phyloP scores from a whole-genome alignment of 2,888 invertebrate genomes.

The Lepidochitona cinerea region DNA sequence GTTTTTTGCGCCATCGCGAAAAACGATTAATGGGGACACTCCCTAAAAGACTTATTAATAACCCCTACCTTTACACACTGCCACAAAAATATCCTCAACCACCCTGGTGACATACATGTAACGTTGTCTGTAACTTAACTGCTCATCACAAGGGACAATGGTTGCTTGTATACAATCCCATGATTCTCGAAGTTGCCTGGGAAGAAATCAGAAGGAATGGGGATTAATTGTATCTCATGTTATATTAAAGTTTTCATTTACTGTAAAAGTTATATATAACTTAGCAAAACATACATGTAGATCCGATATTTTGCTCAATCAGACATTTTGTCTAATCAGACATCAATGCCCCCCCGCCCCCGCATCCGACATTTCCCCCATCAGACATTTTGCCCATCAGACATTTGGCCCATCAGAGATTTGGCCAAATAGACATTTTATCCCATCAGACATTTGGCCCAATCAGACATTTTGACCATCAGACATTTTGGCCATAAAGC shows the following conservation, averaged over 20 bases:
- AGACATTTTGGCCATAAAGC: neutral
- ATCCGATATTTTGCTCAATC: neutral
- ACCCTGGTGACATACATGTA: neutral
- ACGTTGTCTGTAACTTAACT: neutral
- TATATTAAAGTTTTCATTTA: neutral
- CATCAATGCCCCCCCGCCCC: neutral
- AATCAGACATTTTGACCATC: neutral
- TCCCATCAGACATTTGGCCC: neutral
- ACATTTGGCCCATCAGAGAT: neutral
- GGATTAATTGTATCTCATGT: neutral
- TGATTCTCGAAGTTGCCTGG: neutral
- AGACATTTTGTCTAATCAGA: neutral
- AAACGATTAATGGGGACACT: too few species aligned
- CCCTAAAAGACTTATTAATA: neutral
- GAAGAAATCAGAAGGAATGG: neutral
- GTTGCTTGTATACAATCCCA: neutral
- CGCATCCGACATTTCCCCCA: neutral
- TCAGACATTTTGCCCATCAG: neutral
- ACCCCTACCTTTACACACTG: neutral
- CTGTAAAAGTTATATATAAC: neutral
- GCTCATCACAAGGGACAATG: neutral
- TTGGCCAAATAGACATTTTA: neutral
- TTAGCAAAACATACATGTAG: too few species aligned
- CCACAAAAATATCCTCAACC: neutral
- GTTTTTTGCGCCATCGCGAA: too few species aligned